Conservation (phyloP, 2,888 invertebrate species). For the Leptodirus hochenwartii region DNA sequence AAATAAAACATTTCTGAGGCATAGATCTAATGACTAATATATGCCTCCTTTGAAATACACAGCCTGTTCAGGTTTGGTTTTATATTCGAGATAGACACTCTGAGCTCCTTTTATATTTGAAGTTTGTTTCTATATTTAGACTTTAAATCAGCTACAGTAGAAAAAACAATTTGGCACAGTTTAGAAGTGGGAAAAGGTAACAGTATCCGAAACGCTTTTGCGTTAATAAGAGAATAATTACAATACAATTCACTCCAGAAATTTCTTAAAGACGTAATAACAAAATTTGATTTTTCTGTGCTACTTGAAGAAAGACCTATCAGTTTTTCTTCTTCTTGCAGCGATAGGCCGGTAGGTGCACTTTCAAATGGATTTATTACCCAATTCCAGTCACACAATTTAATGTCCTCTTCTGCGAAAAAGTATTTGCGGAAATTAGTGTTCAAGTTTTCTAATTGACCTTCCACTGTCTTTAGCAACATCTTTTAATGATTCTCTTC, state of each 20-base stretch:
- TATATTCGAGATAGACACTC: slow-evolving; percentile 4
- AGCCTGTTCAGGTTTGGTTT: slow-evolving; percentile 6
- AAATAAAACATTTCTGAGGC: slow-evolving; percentile 3
- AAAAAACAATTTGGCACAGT: slow-evolving; percentile 6
- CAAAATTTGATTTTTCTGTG: slow-evolving; percentile 7
- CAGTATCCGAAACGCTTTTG: slow-evolving; percentile 8
- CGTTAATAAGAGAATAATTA: slow-evolving; percentile 8
- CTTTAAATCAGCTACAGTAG: slow-evolving; percentile 6
- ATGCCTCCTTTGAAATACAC: slow-evolving; percentile 7
- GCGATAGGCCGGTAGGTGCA: too few relatives aligned
- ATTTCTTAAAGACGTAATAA: slow-evolving; percentile 7
- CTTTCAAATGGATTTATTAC: slow-evolving; percentile 6
- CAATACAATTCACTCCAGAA: slow-evolving; percentile 7
- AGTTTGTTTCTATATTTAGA: slow-evolving; percentile 7
- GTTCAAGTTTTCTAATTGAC: slow-evolving; percentile 3
- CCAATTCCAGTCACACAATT: slow-evolving; percentile 4
- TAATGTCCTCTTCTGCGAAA: slow-evolving; percentile 3
- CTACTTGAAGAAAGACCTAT: slow-evolving; percentile 7
- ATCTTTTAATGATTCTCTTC: slow-evolving; percentile 2
- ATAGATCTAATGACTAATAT: slow-evolving; percentile 4
- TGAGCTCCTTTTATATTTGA: slow-evolving; percentile 5
- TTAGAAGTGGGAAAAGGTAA: slow-evolving; percentile 8
- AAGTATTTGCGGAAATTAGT: slow-evolving; percentile 3
- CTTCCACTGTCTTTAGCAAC: slow-evolving; percentile 3
- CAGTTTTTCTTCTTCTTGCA: slow-evolving; percentile 6